A percentile compares a stretch with the other conserved stretches of the same genome.
Evolutionary conservation across 2,113 vertebrate species (phyloP).

Genomic region (Microcebus tavaratra): DNA sequence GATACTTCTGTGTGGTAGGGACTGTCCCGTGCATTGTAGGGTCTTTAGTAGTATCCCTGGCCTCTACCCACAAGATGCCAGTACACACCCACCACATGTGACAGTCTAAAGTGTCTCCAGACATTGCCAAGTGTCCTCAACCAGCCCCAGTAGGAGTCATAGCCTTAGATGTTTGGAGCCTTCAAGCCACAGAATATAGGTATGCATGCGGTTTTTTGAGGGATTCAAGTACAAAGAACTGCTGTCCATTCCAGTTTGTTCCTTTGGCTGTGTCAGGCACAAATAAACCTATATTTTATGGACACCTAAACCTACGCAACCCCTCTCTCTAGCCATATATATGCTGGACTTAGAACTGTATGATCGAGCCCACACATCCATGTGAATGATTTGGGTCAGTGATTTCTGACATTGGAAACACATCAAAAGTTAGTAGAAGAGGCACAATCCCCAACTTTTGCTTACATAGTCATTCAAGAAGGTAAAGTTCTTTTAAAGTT

Average conservation of each 20-base stretch:
- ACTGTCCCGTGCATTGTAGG: not conserved
- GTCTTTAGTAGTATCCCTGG: not conserved
- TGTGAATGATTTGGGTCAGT: fast-evolving
- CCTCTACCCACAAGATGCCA: not conserved
- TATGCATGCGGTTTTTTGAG: too few species aligned
- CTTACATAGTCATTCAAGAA: not conserved
- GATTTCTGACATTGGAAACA: not conserved
- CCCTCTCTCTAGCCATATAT: not conserved
- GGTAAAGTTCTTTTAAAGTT: not conserved
- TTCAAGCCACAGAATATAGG: not conserved
- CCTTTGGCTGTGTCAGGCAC: too few species aligned
- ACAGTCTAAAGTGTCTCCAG: not conserved
- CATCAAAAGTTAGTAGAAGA: not conserved
- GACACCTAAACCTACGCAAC: not conserved
- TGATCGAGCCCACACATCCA: not conserved
- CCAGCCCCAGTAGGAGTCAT: not conserved
- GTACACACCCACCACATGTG: not conserved
- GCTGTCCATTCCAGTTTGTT: not conserved
- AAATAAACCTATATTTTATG: not conserved
- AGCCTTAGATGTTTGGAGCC: not conserved
- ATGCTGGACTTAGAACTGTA: not conserved
- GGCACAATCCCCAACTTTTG: not conserved
- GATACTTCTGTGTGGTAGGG: not conserved
- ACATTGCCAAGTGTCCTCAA: not conserved
- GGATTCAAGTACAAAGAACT: not conserved